A percentile compares a stretch with the other conserved stretches of the same genome.
Conservation (phyloP, 2,797 vertebrate genomes). For the Hippopotamyrus pictus region DNA sequence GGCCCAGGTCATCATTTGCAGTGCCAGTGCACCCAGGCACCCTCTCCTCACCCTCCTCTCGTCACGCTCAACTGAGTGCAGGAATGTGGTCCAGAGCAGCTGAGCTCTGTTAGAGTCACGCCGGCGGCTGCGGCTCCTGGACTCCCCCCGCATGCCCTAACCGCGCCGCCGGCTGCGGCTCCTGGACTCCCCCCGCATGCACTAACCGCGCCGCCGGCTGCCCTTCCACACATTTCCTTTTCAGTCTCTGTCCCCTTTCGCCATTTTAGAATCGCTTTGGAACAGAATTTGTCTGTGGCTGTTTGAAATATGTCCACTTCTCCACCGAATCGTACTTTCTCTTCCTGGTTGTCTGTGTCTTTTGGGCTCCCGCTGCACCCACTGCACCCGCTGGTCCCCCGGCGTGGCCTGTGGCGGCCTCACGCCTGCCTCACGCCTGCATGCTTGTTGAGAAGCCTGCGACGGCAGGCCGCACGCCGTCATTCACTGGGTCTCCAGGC, state of each 20-base stretch:
- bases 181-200: background rate
- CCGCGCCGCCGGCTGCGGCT: background rate
- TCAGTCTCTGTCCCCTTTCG: background rate
- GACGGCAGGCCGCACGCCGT: background rate
- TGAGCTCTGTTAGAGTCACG: background rate
- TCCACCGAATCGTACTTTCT: background rate
- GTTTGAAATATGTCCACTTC: background rate
- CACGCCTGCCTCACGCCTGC: background rate
- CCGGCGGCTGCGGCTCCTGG: background rate
- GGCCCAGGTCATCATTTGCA: slow-evolving; percentile 39
- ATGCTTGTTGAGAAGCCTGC: background rate
- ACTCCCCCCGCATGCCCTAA: background rate
- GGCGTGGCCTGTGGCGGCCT: background rate
- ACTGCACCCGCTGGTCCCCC: background rate
- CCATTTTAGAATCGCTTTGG: no score
- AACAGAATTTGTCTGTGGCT: background rate
- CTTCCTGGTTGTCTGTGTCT: background rate
- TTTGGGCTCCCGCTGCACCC: background rate
- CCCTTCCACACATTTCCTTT: no score
- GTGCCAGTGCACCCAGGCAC: slow-evolving; percentile 38
- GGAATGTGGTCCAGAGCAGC: slow-evolving; percentile 30
- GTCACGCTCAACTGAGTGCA: slow-evolving; percentile 31
- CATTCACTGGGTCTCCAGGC: slow-evolving; percentile 52
- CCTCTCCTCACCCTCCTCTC: slow-evolving; percentile 38
- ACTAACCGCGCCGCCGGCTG: background rate